Percentiles rank a stretch among this genome's conserved stretches.
phyloP scores from a whole-genome alignment of 2,888 invertebrate genomes.

The Catocala nupta region DNA sequence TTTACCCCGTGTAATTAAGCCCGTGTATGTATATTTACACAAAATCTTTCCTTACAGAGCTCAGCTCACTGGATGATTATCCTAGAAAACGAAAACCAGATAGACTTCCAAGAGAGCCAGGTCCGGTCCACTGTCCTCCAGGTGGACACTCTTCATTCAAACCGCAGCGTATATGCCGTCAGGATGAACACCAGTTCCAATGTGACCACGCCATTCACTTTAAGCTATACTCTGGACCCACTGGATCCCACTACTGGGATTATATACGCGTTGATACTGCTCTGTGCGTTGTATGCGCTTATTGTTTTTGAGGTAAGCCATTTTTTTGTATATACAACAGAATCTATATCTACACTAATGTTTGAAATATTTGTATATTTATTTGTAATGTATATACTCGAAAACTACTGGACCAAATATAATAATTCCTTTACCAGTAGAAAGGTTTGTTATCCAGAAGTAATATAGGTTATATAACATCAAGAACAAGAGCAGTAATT shows the following conservation, averaged over 20 bases:
- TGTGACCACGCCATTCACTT: slow-evolving; percentile 22
- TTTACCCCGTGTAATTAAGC: no score
- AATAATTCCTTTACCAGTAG: no score
- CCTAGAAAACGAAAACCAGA: slow-evolving; percentile 84
- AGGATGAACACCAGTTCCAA: slow-evolving; percentile 13
- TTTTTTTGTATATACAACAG: background rate
- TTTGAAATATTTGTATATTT: no score
- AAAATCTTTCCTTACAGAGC: slow-evolving; percentile 56
- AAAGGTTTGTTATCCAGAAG: no score
- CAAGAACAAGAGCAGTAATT: no score
- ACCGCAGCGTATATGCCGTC: slow-evolving; percentile 8
- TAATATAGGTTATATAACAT: no score
- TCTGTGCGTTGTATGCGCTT: slow-evolving; percentile 21
- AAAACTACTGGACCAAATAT: no score
- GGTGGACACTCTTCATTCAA: slow-evolving; percentile 43
- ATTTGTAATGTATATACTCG: no score
- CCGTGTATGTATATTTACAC: no score
- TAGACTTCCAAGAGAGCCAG: slow-evolving; percentile 87
- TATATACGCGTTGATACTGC: slow-evolving; percentile 20
- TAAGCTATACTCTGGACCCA: slow-evolving; percentile 25
- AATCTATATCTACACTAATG: background rate
- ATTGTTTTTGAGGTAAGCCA: slow-evolving; percentile 26
- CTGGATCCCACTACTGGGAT: slow-evolving; percentile 21
- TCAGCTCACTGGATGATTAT: slow-evolving; percentile 88
- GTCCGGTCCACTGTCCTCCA: slow-evolving; percentile 73